Evolutionary conservation across 2,888 invertebrate genomes (phyloP).

Genomic region (Synergus umbraculus): DNA sequence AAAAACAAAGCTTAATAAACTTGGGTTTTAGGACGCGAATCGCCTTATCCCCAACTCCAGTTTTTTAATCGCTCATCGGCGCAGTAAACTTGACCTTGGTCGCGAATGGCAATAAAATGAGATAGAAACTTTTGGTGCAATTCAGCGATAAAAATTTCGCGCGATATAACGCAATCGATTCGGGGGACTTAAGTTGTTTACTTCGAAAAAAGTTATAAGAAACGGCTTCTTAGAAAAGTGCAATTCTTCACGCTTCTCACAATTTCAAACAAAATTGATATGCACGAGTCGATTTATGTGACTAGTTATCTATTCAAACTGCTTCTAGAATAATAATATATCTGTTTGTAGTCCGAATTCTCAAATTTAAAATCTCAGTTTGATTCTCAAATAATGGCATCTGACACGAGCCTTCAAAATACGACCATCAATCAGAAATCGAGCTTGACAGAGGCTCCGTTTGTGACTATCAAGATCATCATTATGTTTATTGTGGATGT

Average conservation of each 20-base stretch:
- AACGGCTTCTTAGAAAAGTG: too few relatives aligned
- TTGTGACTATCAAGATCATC: not conserved
- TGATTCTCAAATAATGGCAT: not conserved
- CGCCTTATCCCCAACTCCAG: not conserved
- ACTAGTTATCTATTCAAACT: not conserved
- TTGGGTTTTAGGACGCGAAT: not conserved
- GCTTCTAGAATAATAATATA: not conserved
- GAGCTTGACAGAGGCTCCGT: not conserved
- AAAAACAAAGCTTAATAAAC: not conserved
- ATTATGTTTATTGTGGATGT: conserved; percentile 6
- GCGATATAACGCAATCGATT: not conserved
- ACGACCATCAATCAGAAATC: not conserved
- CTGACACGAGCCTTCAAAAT: not conserved
- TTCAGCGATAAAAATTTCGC: not conserved
- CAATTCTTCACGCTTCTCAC: not conserved
- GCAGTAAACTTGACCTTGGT: conserved; percentile 5
- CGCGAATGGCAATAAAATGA: conserved; percentile 5
- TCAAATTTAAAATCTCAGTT: not conserved
- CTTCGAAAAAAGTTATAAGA: not conserved
- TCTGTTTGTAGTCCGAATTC: not conserved
- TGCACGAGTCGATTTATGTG: conserved; percentile 6
- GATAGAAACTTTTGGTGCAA: not conserved
- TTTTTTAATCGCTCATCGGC: not conserved
- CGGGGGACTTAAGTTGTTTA: not conserved
- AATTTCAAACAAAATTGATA: not conserved